A percentile compares a stretch with the other conserved stretches of the same genome.
phyloP scores from a whole-genome alignment of 2,888 invertebrate genomes.

The Vanessa cardui region DNA sequence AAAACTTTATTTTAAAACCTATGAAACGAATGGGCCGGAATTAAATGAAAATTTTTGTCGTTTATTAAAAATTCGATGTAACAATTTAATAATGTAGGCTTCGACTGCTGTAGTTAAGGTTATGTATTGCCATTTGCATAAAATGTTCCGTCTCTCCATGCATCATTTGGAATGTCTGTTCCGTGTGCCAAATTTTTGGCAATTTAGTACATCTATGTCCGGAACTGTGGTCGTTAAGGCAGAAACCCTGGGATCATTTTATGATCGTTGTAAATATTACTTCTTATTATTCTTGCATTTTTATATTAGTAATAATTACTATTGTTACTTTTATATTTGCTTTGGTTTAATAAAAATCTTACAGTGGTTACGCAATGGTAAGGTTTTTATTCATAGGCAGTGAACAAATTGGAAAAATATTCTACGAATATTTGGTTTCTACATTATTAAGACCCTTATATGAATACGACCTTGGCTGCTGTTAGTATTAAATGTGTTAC shows the following conservation, averaged over 20 bases:
- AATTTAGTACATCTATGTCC: constrained; percentile 19
- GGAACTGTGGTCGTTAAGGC: constrained; percentile 7
- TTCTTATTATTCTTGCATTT: background rate
- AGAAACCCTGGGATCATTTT: constrained; percentile 9
- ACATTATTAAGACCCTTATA: background rate
- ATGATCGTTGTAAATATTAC: background rate
- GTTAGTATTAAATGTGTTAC: background rate
- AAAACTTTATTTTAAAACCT: constrained; percentile 12
- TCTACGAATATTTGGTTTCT: background rate
- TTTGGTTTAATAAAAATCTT: background rate
- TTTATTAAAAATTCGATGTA: background rate
- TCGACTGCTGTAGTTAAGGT: background rate
- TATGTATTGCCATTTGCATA: constrained; percentile 13
- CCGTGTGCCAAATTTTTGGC: constrained; percentile 21
- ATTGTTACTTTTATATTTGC: background rate
- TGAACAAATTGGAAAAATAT: background rate
- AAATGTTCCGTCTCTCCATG: background rate
- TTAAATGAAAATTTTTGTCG: background rate
- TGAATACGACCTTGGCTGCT: background rate
- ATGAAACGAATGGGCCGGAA: background rate
- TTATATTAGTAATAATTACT: background rate
- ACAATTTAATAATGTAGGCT: background rate
- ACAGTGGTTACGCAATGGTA: background rate
- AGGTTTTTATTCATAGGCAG: no score
- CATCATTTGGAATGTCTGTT: constrained; percentile 11